These are phyloP conservation scores for Oriolus oriolus DNA, from an alignment of 2,113 vertebrate genomes.

Conservation along the genomic window DNA sequence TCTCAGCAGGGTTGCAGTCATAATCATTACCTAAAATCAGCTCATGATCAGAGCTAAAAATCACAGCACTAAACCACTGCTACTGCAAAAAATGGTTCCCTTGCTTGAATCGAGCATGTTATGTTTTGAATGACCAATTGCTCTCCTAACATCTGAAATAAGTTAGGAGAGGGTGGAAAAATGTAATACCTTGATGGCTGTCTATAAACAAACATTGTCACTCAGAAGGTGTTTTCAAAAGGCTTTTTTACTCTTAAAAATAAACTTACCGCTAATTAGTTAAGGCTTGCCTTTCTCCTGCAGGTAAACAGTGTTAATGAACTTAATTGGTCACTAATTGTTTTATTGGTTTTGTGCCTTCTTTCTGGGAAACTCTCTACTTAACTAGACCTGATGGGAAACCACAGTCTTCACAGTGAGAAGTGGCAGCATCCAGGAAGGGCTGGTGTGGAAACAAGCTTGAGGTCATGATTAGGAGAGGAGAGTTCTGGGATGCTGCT, in stretches of 20 bases:
- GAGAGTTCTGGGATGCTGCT: neutral
- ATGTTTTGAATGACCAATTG: neutral
- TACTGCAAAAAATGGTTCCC: neutral
- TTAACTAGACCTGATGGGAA: neutral
- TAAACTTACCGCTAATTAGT: slow-evolving; percentile 52
- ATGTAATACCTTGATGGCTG: slow-evolving; percentile 1
- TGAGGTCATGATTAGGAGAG: neutral
- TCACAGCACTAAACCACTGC: neutral
- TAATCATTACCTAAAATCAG: neutral
- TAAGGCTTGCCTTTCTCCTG: slow-evolving; percentile 41
- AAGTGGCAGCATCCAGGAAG: neutral
- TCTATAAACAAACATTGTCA: slow-evolving; percentile 51
- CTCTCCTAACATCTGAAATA: slow-evolving; percentile 44
- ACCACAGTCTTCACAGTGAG: neutral
- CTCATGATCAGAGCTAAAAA: neutral
- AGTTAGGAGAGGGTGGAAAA: slow-evolving; percentile 28
- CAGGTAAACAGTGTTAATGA: slow-evolving; percentile 47
- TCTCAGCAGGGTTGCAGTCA: neutral
- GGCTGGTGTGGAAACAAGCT: neutral
- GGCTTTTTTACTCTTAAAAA: slow-evolving; percentile 29
- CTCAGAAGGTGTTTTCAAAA: slow-evolving; percentile 51
- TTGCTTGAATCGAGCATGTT: neutral
- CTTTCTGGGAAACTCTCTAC: neutral
- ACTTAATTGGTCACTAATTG: slow-evolving; percentile 41
- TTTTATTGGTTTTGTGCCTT: slow-evolving; percentile 25